A percentile compares a stretch with the other conserved stretches of the same genome.
Conservation (phyloP, 1,140 invertebrate genomes). For the Mamestra configurata region DNA sequence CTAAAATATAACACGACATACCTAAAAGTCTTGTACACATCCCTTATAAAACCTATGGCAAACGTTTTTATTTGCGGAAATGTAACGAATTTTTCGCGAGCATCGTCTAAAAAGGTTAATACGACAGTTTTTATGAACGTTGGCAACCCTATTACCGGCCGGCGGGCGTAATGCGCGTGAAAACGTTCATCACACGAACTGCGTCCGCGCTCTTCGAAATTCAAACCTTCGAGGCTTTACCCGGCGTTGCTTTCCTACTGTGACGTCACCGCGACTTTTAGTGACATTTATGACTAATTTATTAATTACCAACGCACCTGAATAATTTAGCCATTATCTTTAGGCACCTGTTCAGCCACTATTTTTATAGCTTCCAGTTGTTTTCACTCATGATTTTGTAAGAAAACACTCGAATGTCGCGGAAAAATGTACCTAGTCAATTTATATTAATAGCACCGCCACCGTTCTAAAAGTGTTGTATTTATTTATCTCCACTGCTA, state of each 20-base stretch:
- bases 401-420: neutral
- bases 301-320: neutral
- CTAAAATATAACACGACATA: neutral
- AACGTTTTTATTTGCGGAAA: neutral
- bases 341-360: neutral
- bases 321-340: neutral
- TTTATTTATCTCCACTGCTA: conserved; percentile 3
- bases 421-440: neutral
- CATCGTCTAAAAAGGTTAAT: conserved; percentile 7
- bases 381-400: too few species aligned
- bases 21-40: neutral
- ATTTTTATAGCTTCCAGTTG: conserved; percentile 1
- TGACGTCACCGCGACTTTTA: conserved; percentile 3
- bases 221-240: conserved; percentile 50
- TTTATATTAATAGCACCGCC: neutral
- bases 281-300: conserved; percentile 10
- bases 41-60: neutral
- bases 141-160: conserved; percentile 56
- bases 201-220: conserved; percentile 56
- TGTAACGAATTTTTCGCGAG: neutral
- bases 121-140: conserved; percentile 28
- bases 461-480: neutral
- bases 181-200: conserved; percentile 65
- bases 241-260: conserved; percentile 17
- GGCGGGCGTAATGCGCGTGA: conserved; percentile 63